These are phyloP conservation scores for Arnoldichthys spilopterus DNA, from an alignment of 2,797 vertebrate species.

Conservation along the genomic window DNA sequence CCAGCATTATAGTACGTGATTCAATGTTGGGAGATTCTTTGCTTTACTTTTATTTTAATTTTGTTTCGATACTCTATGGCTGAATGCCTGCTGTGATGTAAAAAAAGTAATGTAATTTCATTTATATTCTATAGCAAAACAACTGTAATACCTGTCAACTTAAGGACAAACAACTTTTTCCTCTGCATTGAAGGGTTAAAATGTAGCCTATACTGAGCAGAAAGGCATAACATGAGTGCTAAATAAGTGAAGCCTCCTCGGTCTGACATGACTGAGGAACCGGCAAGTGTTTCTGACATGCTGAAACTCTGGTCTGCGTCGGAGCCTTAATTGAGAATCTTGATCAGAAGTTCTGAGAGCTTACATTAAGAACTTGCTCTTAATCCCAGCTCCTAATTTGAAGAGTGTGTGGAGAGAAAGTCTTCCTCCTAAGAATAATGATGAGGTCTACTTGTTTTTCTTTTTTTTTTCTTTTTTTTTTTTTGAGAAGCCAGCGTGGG, in stretches of 20 bases:
- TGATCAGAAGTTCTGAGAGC: constrained; percentile 45
- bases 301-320: constrained; percentile 35
- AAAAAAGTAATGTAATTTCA: too few relatives aligned
- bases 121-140: too few relatives aligned
- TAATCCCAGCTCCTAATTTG: constrained; percentile 38
- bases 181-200: neutral
- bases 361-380: constrained; percentile 37
- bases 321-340: constrained; percentile 44
- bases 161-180: too few relatives aligned
- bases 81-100: too few relatives aligned
- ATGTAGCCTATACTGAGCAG: neutral
- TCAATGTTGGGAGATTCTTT: too few relatives aligned
- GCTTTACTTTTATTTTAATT: too few relatives aligned
- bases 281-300: neutral
- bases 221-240: neutral
- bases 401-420: constrained; percentile 16
- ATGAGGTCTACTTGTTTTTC: constrained; percentile 31
- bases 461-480: constrained; percentile 16
- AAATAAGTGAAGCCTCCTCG: neutral
- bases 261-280: neutral
- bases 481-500: constrained; percentile 33
- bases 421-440: constrained; percentile 49
- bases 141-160: too few relatives aligned
- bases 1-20: too few relatives aligned
- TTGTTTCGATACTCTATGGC: too few relatives aligned